phyloP scores from a whole-genome alignment of 2,797 vertebrate species.

The Harpagifer antarcticus region DNA sequence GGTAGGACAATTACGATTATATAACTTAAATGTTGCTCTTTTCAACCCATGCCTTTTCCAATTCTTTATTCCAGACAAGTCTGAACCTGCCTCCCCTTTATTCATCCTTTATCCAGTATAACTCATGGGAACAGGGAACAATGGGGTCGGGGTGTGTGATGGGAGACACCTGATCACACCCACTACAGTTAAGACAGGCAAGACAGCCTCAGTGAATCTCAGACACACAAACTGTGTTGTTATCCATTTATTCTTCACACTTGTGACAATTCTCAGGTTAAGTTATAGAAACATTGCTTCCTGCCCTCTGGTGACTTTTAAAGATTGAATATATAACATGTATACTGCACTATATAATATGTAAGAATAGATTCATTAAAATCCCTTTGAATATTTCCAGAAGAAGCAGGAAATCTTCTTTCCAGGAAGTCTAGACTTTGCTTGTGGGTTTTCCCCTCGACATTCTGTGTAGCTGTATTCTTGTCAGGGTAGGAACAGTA shows the following conservation, averaged over 20 bases:
- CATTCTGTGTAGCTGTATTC: too few species aligned
- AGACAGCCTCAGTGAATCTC: background rate
- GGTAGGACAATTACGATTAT: constrained; percentile 65
- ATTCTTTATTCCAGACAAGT: background rate
- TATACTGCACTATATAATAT: too few species aligned
- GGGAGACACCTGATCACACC: constrained; percentile 24
- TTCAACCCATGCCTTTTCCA: constrained; percentile 14
- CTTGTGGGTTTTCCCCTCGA: too few species aligned
- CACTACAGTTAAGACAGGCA: constrained; percentile 8
- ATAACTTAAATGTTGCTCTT: background rate
- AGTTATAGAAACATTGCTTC: too few species aligned
- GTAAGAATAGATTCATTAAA: too few species aligned
- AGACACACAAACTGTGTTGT: background rate
- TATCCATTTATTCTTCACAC: background rate
- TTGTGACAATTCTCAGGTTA: background rate
- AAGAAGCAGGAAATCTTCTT: too few species aligned
- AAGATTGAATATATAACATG: too few species aligned
- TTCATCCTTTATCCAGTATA: constrained; percentile 11
- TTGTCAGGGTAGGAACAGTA: too few species aligned
- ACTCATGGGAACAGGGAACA: background rate
- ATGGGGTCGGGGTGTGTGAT: background rate
- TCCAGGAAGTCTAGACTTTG: too few species aligned
- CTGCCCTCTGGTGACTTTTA: too few species aligned
- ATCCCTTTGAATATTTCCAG: too few species aligned
- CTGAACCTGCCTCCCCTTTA: constrained; percentile 5